Percentiles rank a stretch among this genome's conserved stretches.
Conservation (phyloP, 2,113 vertebrate genomes). For the Rhinoderma darwinii region DNA sequence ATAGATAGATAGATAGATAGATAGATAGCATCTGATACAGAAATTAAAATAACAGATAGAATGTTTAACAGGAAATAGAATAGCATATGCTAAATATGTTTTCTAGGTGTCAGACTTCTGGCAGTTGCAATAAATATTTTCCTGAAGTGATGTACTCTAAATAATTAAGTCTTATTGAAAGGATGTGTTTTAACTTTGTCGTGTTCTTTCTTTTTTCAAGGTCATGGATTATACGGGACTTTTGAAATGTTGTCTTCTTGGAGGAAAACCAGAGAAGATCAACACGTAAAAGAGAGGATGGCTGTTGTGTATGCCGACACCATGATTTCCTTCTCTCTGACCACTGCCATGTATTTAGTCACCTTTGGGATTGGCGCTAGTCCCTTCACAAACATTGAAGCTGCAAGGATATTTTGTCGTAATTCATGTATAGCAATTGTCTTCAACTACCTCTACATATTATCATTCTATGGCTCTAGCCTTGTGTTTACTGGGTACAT, state of each 20-base stretch:
- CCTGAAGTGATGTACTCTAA: conserved; percentile 62
- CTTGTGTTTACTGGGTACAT: conserved; percentile 98
- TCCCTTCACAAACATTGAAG: conserved; percentile 99
- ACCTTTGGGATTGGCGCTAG: conserved; percentile 97
- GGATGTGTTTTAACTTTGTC: conserved; percentile 37
- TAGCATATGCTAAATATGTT: background rate
- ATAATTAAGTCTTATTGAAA: conserved; percentile 63
- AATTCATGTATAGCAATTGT: conserved; percentile 91
- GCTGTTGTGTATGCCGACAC: conserved; percentile 95
- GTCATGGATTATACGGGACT: conserved; percentile 96
- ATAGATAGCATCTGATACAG: background rate
- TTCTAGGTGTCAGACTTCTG: conserved; percentile 22
- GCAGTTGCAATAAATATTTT: conserved; percentile 14
- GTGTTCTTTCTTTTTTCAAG: conserved; percentile 78
- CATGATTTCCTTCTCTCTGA: conserved; percentile 96
- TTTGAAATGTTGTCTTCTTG: conserved; percentile 99
- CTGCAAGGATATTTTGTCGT: conserved; percentile 96
- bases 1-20: no score
- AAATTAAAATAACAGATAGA: background rate
- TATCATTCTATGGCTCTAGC: conserved; percentile 97
- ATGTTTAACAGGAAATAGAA: background rate
- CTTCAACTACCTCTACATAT: conserved; percentile 96
- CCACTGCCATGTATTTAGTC: conserved; percentile 95
- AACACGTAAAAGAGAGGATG: conserved; percentile 97
- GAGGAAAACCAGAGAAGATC: conserved; percentile 95